Base-by-base conservation (phyloP, 2,888 invertebrate species). In the Siphonodentalium dalli region DNA sequence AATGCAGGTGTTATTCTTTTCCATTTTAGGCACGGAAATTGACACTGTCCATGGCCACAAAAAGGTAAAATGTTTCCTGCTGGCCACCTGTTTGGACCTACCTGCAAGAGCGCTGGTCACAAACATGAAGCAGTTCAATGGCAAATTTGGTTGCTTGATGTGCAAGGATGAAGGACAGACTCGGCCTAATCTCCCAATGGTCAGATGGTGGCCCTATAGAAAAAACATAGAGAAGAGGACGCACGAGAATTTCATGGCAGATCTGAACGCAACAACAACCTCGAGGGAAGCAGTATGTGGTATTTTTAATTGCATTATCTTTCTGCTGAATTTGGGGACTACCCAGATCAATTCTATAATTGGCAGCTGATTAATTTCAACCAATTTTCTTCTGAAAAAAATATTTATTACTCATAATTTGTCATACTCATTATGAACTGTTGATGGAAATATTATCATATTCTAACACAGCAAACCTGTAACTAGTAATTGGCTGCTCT, bases 71-170 rank as follows among this genome's bases (percentile, higher is more conserved):
- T n/a, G 11, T 20, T 20, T 33, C 9, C 42, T 54, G 13, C 18
- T 54, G 3, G 37, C 43, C n/a, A 39, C 31, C 4, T 20, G 38
- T 5, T 4, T 42, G 23, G 48, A 42, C 27, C 34, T 54, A 3
- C 48, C 54, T 13, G 54, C 54, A 2, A 54, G 31, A 44, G 48
- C 48, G 1, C 42, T 48, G 43, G 29, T 54, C 6, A 9, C 20
- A 13, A 54, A 54, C 29, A 42, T 41, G 47, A 54, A 46, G 18
- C 47, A 54, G 26, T 48, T 28, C 18, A 54, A 54, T 54, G 54
- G 54, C 7, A 48, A 48, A 27, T 31, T 18, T 43, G 43, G 43
- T 0, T 54, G 54, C 20, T 26, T 27, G 39, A 18, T 31, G 1
- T 54, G 54, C 38, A 0, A 18, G 26, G 54, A 54, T 43, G 48